A percentile compares a stretch with the other conserved stretches of the same genome.
These are phyloP conservation scores for Helicoverpa zea DNA, from an alignment of 1,140 invertebrate genomes.

Conservation along the genomic window DNA sequence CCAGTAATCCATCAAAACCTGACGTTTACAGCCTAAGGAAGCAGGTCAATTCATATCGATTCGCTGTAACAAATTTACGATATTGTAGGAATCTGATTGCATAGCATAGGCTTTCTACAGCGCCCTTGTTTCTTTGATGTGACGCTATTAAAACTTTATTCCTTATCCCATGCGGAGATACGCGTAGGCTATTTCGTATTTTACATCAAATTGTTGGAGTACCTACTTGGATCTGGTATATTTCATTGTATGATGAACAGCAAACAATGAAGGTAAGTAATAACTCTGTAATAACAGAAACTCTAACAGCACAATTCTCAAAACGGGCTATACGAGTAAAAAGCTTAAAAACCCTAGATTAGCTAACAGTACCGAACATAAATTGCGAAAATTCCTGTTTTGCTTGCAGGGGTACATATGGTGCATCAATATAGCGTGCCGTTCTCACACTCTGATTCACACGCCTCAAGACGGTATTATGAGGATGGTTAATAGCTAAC, in stretches of 20 bases:
- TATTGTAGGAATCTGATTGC: not conserved
- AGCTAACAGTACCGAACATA: slow-evolving; percentile 33
- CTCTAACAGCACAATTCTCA: not conserved
- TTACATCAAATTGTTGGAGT: too few species aligned
- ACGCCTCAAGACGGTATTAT: slow-evolving; percentile 56
- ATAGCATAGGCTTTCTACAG: not conserved
- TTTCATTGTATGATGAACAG: too few species aligned
- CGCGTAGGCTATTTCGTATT: too few species aligned
- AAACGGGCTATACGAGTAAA: not conserved
- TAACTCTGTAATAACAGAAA: too few species aligned
- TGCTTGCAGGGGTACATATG: not conserved
- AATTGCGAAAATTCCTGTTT: slow-evolving; percentile 29
- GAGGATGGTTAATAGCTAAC: slow-evolving; percentile 15
- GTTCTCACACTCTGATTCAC: slow-evolving; percentile 80
- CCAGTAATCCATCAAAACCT: slow-evolving; percentile 7
- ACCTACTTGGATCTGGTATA: too few species aligned
- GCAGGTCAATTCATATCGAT: slow-evolving; percentile 2
- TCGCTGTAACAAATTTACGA: not conserved
- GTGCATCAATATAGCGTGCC: slow-evolving; percentile 48
- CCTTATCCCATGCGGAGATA: too few species aligned
- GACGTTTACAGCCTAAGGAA: not conserved
- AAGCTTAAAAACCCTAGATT: not conserved
- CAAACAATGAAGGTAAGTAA: too few species aligned
- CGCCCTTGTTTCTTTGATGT: too few species aligned
- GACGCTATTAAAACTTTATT: too few species aligned